Evolutionary conservation across 2,113 vertebrate genomes (phyloP).

Genomic region (Bubalus kerabau): DNA sequence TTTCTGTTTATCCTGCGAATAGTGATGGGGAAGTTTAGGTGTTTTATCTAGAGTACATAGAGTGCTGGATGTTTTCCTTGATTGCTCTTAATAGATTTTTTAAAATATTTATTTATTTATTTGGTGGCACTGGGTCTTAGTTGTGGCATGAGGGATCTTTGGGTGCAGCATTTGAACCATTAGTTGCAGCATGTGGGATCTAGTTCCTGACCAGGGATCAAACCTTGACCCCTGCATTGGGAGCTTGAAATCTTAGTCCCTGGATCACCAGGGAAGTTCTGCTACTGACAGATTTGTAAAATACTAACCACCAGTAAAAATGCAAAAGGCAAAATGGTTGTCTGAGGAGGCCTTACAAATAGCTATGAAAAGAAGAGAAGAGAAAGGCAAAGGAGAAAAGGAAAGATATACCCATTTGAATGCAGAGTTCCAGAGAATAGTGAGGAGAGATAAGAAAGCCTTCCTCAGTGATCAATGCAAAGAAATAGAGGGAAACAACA

Average conservation of each 20-base stretch:
- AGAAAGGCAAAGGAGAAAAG: background rate
- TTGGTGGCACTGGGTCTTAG: background rate
- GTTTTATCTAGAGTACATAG: background rate
- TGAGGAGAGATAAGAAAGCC: background rate
- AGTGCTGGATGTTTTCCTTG: background rate
- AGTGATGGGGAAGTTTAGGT: background rate
- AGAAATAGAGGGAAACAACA: background rate
- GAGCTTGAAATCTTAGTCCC: background rate
- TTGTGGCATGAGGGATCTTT: background rate
- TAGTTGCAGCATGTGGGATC: background rate
- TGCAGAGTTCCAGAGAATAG: background rate
- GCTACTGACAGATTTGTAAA: background rate
- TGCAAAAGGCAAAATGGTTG: background rate
- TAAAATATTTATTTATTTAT: background rate
- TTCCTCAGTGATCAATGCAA: background rate
- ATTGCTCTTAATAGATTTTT: background rate
- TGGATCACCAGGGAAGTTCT: background rate
- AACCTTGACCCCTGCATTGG: background rate
- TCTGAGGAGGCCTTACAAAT: background rate
- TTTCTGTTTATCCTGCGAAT: background rate
- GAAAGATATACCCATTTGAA: background rate
- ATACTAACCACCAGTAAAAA: background rate
- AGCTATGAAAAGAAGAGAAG: background rate
- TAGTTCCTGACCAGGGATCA: background rate
- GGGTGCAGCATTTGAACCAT: background rate